Evolutionary conservation across 2,113 vertebrate genomes (phyloP).

Genomic region (Ictidomys tridecemlineatus): DNA sequence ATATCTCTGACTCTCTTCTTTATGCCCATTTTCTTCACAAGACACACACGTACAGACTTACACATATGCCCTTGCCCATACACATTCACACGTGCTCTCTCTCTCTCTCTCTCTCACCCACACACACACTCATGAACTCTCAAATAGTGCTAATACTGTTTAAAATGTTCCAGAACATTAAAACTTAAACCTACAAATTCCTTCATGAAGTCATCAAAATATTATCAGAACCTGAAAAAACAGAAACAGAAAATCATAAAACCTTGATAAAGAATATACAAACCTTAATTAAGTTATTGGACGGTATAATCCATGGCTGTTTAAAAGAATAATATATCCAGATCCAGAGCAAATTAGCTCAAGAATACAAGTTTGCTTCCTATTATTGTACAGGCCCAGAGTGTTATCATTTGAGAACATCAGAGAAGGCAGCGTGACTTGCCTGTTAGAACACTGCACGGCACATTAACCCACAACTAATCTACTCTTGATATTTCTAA

Average conservation of each 20-base stretch:
- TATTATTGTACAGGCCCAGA: neutral
- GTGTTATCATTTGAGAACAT: neutral
- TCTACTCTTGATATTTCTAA: slow-evolving; percentile 7
- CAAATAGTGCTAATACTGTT: neutral
- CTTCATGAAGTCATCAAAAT: slow-evolving; percentile 14
- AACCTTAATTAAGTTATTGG: neutral
- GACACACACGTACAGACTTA: neutral
- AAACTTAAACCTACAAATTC: slow-evolving; percentile 9
- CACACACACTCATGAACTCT: neutral
- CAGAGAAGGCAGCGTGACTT: neutral
- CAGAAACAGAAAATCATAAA: slow-evolving; percentile 6
- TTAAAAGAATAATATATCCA: slow-evolving; percentile 14
- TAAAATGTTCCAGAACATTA: slow-evolving; percentile 5
- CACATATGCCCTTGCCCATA: neutral
- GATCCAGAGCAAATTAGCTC: neutral
- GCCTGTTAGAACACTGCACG: neutral
- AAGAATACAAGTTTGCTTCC: neutral
- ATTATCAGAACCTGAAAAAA: slow-evolving; percentile 10
- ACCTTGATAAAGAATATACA: neutral
- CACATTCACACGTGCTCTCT: neutral
- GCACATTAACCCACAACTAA: neutral
- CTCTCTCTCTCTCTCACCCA: neutral
- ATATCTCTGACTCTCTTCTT: neutral
- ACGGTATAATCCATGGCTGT: neutral
- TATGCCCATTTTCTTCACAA: neutral